These are phyloP conservation scores for Andrena fulva DNA, from an alignment of 2,888 invertebrate species.

Conservation along the genomic window DNA sequence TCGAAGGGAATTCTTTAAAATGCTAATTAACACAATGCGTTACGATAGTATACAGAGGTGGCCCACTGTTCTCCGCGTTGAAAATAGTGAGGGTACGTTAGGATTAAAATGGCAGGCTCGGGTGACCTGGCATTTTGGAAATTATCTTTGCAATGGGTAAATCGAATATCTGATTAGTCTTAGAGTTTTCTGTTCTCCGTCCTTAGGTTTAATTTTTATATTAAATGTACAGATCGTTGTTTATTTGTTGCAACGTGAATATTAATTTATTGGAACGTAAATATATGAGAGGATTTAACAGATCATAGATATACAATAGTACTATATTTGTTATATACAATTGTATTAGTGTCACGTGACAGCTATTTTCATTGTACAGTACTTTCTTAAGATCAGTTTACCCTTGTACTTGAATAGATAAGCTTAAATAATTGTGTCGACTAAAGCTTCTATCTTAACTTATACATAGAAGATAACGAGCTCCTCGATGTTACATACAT, in stretches of 20 bases:
- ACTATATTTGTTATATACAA: constrained; percentile 67
- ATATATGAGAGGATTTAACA: constrained; percentile 60
- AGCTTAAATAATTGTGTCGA: constrained; percentile 54
- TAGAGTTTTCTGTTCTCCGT: constrained; percentile 83
- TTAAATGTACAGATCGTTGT: constrained; percentile 79
- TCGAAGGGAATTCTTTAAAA: constrained; percentile 59
- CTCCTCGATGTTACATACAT: constrained; percentile 55
- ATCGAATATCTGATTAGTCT: constrained; percentile 71
- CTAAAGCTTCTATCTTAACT: constrained; percentile 60
- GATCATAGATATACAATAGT: constrained; percentile 62
- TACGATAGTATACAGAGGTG: constrained; percentile 30
- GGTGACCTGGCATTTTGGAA: constrained; percentile 23
- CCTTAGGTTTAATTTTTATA: constrained; percentile 84
- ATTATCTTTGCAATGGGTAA: constrained; percentile 50
- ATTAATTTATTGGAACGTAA: constrained; percentile 72
- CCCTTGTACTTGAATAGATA: constrained; percentile 62
- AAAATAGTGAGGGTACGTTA: background rate
- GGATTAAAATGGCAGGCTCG: background rate
- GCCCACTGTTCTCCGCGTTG: constrained; percentile 31
- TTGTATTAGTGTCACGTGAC: constrained; percentile 52
- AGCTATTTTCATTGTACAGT: constrained; percentile 71
- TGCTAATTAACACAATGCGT: constrained; percentile 40
- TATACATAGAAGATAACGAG: constrained; percentile 47
- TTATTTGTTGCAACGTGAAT: constrained; percentile 74
- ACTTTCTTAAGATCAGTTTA: constrained; percentile 67